Evolutionary conservation across 2,113 vertebrate species (phyloP).

Genomic region (Microcebus griseorufus): DNA sequence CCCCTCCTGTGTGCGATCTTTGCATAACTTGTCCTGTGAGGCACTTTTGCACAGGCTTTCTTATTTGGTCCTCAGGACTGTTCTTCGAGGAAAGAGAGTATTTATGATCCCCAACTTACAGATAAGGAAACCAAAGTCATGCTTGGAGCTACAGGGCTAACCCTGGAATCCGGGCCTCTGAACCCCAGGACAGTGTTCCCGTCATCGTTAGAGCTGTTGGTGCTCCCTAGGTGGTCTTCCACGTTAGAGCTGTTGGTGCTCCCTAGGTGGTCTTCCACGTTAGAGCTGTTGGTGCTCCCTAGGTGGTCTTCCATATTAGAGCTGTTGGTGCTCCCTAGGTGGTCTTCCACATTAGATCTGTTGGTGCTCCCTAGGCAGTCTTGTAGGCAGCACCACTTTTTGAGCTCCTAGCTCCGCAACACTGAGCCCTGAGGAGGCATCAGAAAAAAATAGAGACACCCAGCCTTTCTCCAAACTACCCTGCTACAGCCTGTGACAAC

Average conservation of each 20-base stretch:
- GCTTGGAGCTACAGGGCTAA: background rate
- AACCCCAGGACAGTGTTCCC: background rate
- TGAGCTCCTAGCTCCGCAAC: background rate
- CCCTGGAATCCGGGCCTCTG: background rate
- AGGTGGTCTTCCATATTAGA: background rate
- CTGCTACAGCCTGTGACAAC: background rate
- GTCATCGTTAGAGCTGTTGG: background rate
- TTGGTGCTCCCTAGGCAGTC: too few relatives aligned
- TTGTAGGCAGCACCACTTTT: background rate
- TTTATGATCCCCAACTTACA: background rate
- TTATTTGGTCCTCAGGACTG: background rate
- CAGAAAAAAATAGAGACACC: background rate
- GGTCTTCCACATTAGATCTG: too few relatives aligned
- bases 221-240: background rate
- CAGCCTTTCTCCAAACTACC: background rate
- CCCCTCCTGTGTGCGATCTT: background rate
- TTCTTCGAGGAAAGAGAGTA: background rate
- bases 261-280: too few relatives aligned
- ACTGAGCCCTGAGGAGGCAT: background rate
- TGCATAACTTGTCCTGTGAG: background rate
- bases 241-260: fast-evolving
- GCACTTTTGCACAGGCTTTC: background rate
- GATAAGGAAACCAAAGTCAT: background rate
- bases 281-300: fast-evolving
- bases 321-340: too few relatives aligned